Percentiles rank a stretch among this genome's conserved stretches.
phyloP scores from a whole-genome alignment of 1,140 invertebrate species.

The Acromyrmex charruanus region DNA sequence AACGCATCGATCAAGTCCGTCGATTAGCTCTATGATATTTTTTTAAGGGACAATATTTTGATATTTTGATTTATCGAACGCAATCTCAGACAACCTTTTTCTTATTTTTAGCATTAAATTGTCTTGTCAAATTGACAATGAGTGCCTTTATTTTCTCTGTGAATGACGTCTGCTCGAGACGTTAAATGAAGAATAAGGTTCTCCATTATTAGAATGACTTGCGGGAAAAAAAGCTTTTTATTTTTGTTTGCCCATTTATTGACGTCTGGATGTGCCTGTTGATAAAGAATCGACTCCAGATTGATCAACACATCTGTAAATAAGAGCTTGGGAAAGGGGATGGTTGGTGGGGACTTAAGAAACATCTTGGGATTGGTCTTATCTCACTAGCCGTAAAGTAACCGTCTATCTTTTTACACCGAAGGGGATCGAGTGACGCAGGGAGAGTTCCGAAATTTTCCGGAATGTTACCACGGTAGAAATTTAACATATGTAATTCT shows the following conservation, averaged over 20 bases:
- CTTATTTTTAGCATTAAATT: conserved; percentile 23
- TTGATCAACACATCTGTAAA: conserved; percentile 19
- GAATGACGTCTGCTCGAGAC: neutral
- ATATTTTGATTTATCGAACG: conserved; percentile 1
- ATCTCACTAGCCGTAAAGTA: neutral
- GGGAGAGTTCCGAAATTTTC: neutral
- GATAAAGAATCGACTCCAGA: conserved; percentile 21
- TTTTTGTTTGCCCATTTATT: conserved; percentile 8
- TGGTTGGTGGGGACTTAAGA: neutral
- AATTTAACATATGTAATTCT: neutral
- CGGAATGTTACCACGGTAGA: neutral
- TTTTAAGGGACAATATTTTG: neutral
- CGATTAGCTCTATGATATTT: conserved; percentile 1
- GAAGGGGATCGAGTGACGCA: neutral
- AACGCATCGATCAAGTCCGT: neutral
- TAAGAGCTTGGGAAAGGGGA: neutral
- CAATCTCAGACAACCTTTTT: neutral
- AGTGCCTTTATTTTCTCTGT: neutral
- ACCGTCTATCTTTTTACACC: neutral
- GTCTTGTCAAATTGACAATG: neutral
- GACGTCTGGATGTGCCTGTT: neutral
- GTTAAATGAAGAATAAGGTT: neutral
- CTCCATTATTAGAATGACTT: neutral
- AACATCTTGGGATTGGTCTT: conserved; percentile 9
- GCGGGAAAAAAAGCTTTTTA: neutral